These are phyloP conservation scores for Parauchenoglanis ngamensis DNA, from an alignment of 2,797 vertebrate species.

Conservation along the genomic window DNA sequence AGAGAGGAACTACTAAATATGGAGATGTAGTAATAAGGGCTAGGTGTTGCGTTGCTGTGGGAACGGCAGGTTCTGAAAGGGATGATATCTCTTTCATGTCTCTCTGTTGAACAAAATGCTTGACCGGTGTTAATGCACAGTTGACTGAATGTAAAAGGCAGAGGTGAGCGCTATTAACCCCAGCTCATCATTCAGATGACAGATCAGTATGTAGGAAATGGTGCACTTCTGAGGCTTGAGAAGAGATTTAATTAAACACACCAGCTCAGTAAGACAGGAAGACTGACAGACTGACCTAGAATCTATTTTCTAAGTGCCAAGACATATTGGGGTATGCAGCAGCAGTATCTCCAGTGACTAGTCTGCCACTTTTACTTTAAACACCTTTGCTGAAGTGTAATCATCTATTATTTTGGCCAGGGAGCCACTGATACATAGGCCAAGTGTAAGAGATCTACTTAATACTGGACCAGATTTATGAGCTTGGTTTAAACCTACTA, in stretches of 20 bases:
- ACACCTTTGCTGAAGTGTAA: neutral
- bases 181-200: conserved; percentile 1
- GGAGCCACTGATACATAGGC: neutral
- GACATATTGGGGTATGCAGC: neutral
- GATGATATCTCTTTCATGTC: conserved; percentile 47
- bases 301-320: neutral
- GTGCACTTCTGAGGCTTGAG: neutral
- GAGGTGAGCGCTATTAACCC: conserved; percentile 38
- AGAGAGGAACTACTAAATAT: conserved; percentile 46
- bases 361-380: neutral
- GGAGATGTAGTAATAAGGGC: conserved; percentile 52
- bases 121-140: conserved; percentile 34
- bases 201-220: conserved; percentile 34
- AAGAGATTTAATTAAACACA: conserved; percentile 28
- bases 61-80: conserved; percentile 35
- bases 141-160: conserved; percentile 31
- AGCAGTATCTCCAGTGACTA: neutral
- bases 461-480: neutral
- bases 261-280: conserved; percentile 6
- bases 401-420: neutral
- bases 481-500: neutral
- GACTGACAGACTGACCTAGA: neutral
- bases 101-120: conserved; percentile 20
- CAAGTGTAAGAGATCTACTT: neutral
- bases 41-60: conserved; percentile 46